phyloP scores from a whole-genome alignment of 2,113 vertebrate species.

The Sturnira hondurensis region DNA sequence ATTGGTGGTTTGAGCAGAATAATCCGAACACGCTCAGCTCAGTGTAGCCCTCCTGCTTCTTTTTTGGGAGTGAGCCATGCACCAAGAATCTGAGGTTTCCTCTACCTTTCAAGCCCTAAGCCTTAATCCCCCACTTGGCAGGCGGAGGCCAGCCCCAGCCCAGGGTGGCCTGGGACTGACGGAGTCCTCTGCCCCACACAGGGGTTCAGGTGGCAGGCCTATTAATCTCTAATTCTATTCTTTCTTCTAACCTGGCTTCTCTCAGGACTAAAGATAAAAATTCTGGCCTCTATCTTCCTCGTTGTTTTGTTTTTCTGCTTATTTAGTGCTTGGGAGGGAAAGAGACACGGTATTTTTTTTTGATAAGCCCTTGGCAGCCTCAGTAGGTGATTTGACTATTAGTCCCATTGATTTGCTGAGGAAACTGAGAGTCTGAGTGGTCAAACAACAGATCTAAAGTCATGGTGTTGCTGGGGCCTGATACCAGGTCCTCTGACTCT shows the following conservation, averaged over 20 bases:
- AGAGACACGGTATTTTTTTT: background rate
- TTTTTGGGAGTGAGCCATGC: background rate
- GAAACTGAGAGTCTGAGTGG: background rate
- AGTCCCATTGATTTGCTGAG: background rate
- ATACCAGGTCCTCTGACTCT: background rate
- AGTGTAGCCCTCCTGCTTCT: background rate
- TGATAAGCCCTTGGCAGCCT: background rate
- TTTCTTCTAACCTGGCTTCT: background rate
- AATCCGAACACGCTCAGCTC: background rate
- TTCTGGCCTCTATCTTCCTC: background rate
- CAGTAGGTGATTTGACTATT: background rate
- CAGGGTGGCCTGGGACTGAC: background rate
- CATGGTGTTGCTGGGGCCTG: background rate
- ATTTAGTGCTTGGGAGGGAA: background rate
- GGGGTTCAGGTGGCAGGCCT: background rate
- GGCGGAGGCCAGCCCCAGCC: no score
- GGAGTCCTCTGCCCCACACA: background rate
- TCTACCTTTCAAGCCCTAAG: background rate
- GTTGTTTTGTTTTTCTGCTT: background rate
- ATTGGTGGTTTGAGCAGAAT: background rate
- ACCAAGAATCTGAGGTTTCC: background rate
- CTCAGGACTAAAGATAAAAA: background rate
- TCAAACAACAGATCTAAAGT: background rate
- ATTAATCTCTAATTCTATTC: background rate
- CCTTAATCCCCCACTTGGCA: background rate